Base-by-base conservation (phyloP, 2,888 invertebrate genomes). In the Cynaeus angustus region DNA sequence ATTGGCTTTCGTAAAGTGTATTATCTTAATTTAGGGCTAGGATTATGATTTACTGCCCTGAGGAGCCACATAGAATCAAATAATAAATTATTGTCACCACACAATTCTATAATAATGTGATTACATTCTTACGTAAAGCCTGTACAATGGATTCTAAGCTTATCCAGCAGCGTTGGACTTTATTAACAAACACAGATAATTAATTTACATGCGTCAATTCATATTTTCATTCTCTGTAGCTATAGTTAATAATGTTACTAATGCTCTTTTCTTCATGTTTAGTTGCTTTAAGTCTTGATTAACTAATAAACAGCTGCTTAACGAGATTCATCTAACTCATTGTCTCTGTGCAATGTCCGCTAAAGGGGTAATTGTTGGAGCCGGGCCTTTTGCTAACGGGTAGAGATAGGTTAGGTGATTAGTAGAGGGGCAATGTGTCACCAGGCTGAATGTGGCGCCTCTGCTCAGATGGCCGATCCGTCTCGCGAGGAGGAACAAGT, bases 401-500 rank as follows among this genome's bases (percentile, higher is more conserved):
- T 72, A 72, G 72, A 56, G 71, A 71, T 71, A 72, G 72, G 72
- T 72, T 72, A 74, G 72, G 72, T 59, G 61, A 70, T 72, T 70
- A 69, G 68, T 46, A 62, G 53, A 45, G 58, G 69, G 78, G 88
- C 87, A 87, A 88, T 91, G 90, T 89, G 88, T 88, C 87, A 87
- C 88, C 89, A 90, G 90, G 89, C 91, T 91, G 92, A 90, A 87
- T 89, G 83, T 80, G 83, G 79, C 78, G 81, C 82, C 80, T 82
- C 83, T 81, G 89, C 88, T 88, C 96, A 97, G 94, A 96, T 97
- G 95, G 96, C 97, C 88, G 98, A 98, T 88, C 95, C 96, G 85
- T 93, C 94, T 86, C 92, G 95, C 84, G 97, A 97, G 88, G 95
- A 97, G 89, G 95, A 98, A 87, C 96, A 96, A 88, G 94, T 96